Conservation (phyloP, 2,888 invertebrate species). For the Harmothoe impar region DNA sequence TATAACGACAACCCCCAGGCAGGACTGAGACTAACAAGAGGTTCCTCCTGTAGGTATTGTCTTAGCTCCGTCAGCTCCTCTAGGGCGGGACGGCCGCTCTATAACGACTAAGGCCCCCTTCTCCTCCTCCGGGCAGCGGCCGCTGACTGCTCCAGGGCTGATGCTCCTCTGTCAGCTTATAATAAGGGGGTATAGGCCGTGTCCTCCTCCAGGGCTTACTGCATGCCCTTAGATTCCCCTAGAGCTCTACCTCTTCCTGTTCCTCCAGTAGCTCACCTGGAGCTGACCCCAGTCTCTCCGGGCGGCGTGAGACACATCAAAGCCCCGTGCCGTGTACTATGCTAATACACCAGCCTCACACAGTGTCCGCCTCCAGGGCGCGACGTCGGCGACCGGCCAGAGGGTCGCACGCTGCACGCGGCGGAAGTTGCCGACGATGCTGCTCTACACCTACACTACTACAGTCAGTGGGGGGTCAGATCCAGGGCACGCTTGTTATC, state of each 20-base stretch:
- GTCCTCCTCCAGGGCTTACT: not conserved
- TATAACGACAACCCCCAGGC: not conserved
- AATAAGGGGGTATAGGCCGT: too few species aligned
- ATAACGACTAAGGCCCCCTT: too few species aligned
- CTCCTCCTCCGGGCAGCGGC: not conserved
- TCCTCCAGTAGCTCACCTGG: not conserved
- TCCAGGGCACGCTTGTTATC: not conserved
- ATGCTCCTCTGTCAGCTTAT: too few species aligned
- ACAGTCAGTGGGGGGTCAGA: not conserved
- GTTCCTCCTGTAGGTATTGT: not conserved
- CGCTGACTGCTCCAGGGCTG: too few species aligned
- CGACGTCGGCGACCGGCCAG: not conserved
- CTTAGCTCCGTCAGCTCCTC: not conserved
- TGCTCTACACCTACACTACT: not conserved
- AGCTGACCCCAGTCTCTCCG: conserved; percentile 42
- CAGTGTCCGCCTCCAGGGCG: not conserved
- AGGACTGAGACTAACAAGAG: not conserved
- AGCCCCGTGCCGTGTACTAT: conserved; percentile 38
- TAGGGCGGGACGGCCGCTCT: not conserved
- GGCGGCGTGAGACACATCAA: conserved; percentile 1
- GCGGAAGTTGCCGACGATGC: conserved; percentile 4
- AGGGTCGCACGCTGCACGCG: not conserved
- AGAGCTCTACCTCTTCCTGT: too few species aligned
- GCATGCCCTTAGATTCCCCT: not conserved
- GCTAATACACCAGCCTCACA: not conserved